Percentiles rank a stretch among this genome's conserved stretches.
Conservation (phyloP, 2,797 vertebrate species). For the Poeciliopsis paucimaculata region DNA sequence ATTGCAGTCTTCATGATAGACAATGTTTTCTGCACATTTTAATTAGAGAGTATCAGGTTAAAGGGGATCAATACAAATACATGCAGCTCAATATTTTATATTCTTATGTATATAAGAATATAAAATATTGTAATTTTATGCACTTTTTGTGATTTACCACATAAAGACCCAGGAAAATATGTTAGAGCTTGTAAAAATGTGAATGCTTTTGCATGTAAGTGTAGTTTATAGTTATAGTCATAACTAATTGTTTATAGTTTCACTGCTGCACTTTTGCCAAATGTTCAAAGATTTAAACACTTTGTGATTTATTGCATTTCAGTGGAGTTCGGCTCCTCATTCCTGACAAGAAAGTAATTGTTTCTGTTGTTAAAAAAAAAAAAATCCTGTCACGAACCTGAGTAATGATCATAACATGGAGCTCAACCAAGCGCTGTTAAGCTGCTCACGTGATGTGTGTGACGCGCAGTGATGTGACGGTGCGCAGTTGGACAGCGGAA, state of each 20-base stretch:
- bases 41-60: neutral
- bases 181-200: neutral
- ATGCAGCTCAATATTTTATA: neutral
- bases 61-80: neutral
- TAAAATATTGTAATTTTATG: no score
- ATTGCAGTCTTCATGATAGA: neutral
- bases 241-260: neutral
- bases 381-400: conserved; percentile 17
- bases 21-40: neutral
- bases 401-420: conserved; percentile 25
- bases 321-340: neutral
- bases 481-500: conserved; percentile 40
- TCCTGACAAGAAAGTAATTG: neutral
- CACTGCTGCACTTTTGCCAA: neutral
- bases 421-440: conserved; percentile 36
- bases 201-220: neutral
- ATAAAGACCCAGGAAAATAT: neutral
- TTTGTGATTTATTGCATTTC: neutral
- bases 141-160: neutral
- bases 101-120: no score
- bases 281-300: neutral
- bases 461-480: conserved; percentile 41
- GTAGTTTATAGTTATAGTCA: neutral
- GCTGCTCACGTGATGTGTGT: conserved; percentile 57
- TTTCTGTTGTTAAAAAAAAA: neutral